Evolutionary conservation across 1,140 invertebrate species (phyloP), one percentile per base, ranked within the genome.

Genomic region (Druon quercuslanigerum): DNA sequence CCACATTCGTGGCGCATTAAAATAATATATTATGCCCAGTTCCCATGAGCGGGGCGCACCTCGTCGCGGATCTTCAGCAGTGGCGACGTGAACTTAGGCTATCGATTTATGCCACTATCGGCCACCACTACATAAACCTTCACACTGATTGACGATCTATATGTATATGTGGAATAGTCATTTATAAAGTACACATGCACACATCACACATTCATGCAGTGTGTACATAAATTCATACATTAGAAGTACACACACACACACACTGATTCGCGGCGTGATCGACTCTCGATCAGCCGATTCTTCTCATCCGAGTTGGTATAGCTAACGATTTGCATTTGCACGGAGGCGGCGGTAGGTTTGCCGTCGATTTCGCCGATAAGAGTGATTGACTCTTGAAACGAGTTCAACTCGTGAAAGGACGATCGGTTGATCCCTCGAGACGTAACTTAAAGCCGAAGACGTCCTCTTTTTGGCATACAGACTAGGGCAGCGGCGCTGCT

Each of bases 331-430:
- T 84, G 81, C 83, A 85, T 86, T 86, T 84, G 85, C 85, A 85
- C 71, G 50, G 51, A 19, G 71, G 72, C n/a, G 46, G 40, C 40
- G 46, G 50, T 33, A n/a, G 60, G n/a, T 46, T 46, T 72, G 71
- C 66, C 73, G 85, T 80, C 80, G 82, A 85, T 85, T 73, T 73
- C 46, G 20, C 9, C 60, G 74, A 85, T 85, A 85, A 85, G 82
- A 80, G 76, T 85, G 84, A 85, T 85, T 83, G 84, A 85, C 84
- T 85, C 78, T 85, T 85, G 84, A 85, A 85, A 85, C 81, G 82
- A 78, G 78, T 84, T 72, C 77, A 77, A 57, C 74, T 78, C 60
- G 79, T 75, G 57, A 80, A 82, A 75, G 33, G 46, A 72, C 71
- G 74, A 60, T 52, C 57, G 51, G 25, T 33, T 46, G 73, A 52